Base-by-base conservation (phyloP, 1,140 invertebrate genomes). In the Bombus fervidus region DNA sequence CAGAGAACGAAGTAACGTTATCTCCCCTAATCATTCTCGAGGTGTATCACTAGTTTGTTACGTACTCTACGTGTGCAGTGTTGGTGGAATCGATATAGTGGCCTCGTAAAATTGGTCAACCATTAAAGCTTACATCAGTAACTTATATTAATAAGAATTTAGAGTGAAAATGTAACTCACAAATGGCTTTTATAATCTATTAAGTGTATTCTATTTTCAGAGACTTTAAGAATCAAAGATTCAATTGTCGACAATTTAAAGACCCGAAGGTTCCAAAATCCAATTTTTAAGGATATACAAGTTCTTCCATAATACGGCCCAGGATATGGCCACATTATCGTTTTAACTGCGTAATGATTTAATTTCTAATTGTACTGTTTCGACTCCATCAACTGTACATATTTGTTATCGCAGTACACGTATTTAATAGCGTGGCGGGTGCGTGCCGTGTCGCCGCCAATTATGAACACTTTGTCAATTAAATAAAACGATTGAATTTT, bases 391-490 rank as follows among this genome's bases (percentile, higher is more conserved):
- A 68, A 25, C 66, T 39, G 94, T 94, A 94, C 89, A 94, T 94
- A 94, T 94, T 95, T 95, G 94, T 95, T 95, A 95, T 91, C 92
- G 92, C 88, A 91, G 88, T 77, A 88, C 76, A 85, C 85, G 90
- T 88, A 86, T 82, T 86, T 85, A 89, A 86, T 86, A 87, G 85
- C 89, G 86, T 86, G 90, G 83, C 81, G 34, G 81, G 15, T 69
- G 89, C 74, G 84, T 85, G 69, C 81, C 71, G 94, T 89, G 92
- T 93, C 87, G 90, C 91, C 94, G 95, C 94, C 94, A 93, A 95
- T 94, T 95, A 95, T 95, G 91, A 95, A 95, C 93, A 94, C 94
- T 95, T 95, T 94, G 94, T 95, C 94, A 95, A 95, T 95, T 95
- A 95, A 66, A 95, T 95, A 94, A 94, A 95, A 94, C 88, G 91